phyloP scores from a whole-genome alignment of 2,797 vertebrate species.

The Diceros bicornis region DNA sequence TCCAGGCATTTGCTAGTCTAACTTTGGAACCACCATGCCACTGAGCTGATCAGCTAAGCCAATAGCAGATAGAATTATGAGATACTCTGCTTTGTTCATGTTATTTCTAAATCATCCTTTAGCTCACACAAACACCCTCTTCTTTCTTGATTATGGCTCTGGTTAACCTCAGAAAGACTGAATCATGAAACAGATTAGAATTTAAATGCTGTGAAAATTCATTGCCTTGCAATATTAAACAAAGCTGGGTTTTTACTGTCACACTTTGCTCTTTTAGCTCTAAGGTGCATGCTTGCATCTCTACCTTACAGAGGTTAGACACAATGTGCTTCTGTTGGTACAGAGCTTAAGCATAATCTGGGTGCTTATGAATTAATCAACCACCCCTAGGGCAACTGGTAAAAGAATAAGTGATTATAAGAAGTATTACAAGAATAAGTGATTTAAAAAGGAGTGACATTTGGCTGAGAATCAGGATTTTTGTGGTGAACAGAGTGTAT shows the following conservation, averaged over 20 bases:
- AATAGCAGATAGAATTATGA: background rate
- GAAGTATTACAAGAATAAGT: background rate
- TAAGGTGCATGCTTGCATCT: background rate
- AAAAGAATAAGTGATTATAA: background rate
- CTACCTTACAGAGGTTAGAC: background rate
- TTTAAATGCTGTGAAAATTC: constrained; percentile 40
- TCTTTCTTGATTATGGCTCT: background rate
- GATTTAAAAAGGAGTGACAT: background rate
- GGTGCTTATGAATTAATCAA: constrained; percentile 42
- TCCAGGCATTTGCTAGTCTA: constrained; percentile 58
- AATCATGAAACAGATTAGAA: constrained; percentile 42
- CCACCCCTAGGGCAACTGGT: background rate
- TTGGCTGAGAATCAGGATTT: constrained; percentile 23
- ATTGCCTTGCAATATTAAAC: constrained; percentile 24
- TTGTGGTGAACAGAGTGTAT: background rate
- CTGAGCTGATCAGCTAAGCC: constrained; percentile 63
- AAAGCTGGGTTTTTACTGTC: background rate
- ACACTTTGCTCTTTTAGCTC: background rate
- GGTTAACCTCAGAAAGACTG: constrained; percentile 34
- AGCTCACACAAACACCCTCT: background rate
- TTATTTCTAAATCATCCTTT: constrained; percentile 40
- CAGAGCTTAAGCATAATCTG: constrained; percentile 22
- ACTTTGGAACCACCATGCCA: constrained; percentile 60
- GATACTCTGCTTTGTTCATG: background rate
- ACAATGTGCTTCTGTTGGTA: background rate